Conservation (phyloP, 2,113 vertebrate genomes). For the Clupea harengus region DNA sequence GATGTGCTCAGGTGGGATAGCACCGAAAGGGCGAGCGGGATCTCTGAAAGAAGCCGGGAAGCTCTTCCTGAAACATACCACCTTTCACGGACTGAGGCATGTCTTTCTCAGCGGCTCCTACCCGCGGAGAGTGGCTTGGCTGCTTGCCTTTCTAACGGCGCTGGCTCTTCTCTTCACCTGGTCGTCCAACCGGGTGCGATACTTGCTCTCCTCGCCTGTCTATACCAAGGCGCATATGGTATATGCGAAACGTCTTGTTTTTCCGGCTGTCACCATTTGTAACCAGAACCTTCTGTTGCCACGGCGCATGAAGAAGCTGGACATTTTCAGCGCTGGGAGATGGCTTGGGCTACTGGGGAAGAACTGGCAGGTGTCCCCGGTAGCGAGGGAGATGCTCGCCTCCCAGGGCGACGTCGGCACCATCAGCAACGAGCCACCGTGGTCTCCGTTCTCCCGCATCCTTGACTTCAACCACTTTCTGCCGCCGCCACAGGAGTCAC, state of each 20-base stretch:
- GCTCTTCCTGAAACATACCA: slow-evolving; percentile 73
- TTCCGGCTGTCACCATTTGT: slow-evolving; percentile 80
- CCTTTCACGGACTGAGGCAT: slow-evolving; percentile 74
- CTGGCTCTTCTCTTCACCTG: slow-evolving; percentile 75
- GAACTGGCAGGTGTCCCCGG: slow-evolving; percentile 69
- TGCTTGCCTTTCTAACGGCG: slow-evolving; percentile 70
- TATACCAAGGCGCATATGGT: slow-evolving; percentile 79
- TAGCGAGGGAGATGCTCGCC: slow-evolving; percentile 65
- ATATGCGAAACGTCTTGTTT: slow-evolving; percentile 76
- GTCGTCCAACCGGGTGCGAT: slow-evolving; percentile 77
- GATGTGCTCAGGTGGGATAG: slow-evolving; percentile 68
- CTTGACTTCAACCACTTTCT: slow-evolving; percentile 80
- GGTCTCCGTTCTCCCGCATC: slow-evolving; percentile 73
- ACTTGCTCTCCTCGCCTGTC: slow-evolving; percentile 76
- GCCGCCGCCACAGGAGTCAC: slow-evolving; percentile 72
- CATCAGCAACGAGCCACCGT: slow-evolving; percentile 57
- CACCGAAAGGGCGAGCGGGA: slow-evolving; percentile 57
- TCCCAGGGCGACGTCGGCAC: slow-evolving; percentile 39
- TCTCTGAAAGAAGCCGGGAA: slow-evolving; percentile 69
- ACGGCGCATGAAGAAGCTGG: slow-evolving; percentile 75
- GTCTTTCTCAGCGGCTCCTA: slow-evolving; percentile 73
- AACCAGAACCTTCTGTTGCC: slow-evolving; percentile 78
- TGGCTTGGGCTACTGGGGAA: slow-evolving; percentile 77
- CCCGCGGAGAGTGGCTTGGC: slow-evolving; percentile 74
- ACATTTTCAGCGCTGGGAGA: slow-evolving; percentile 76